Evolutionary conservation across 2,113 vertebrate genomes (phyloP).

Genomic region (Ictalurus furcatus): DNA sequence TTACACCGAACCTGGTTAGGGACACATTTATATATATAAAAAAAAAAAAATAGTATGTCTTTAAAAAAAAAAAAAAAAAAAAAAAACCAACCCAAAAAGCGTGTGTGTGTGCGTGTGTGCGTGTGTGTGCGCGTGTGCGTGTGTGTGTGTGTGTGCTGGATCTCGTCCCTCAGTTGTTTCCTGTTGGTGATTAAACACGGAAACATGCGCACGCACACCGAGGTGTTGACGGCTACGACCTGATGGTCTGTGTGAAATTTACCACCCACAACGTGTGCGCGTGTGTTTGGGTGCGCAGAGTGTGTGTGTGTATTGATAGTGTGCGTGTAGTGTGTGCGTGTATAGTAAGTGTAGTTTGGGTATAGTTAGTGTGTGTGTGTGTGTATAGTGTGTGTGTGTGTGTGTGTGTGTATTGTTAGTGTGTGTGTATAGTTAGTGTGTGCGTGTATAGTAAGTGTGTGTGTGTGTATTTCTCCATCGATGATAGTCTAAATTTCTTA

Average conservation of each 20-base stretch:
- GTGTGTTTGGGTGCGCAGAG: not conserved
- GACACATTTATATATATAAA: not conserved
- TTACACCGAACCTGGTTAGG: not conserved
- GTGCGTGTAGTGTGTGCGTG: not conserved
- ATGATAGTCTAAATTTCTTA: not conserved
- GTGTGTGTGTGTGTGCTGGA: not conserved
- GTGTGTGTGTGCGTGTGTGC: too few species aligned
- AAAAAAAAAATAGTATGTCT: too few species aligned
- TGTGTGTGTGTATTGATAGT: not conserved
- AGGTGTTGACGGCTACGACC: constrained; percentile 13
- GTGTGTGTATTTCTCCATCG: not conserved
- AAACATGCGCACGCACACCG: not conserved
- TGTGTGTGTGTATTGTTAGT: not conserved
- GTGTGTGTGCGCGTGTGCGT: too few species aligned
- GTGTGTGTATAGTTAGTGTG: too few species aligned
- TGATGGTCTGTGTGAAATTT: constrained; percentile 45
- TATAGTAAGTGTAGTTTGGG: not conserved
- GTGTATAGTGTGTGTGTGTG: too few species aligned
- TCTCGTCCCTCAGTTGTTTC: constrained; percentile 73
- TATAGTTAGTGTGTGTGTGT: too few species aligned
- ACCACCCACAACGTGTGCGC: constrained; percentile 35
- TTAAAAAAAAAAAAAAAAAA: too few species aligned
- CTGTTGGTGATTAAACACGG: constrained; percentile 67
- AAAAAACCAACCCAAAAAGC: not conserved
- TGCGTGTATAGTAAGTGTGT: too few species aligned